These are phyloP conservation scores for Heliconius ismenius DNA, from an alignment of 2,888 invertebrate species.

Conservation along the genomic window DNA sequence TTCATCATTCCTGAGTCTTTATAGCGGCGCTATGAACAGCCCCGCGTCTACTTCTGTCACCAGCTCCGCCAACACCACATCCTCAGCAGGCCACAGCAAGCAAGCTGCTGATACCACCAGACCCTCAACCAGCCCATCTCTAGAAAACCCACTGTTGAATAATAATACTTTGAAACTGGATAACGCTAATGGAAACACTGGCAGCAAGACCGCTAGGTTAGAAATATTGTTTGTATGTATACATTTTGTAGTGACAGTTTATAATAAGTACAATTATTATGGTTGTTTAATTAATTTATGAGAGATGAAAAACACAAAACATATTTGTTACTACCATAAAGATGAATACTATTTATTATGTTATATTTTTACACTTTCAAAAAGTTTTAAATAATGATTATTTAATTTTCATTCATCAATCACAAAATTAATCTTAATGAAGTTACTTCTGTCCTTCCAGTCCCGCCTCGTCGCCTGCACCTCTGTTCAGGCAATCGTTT, in stretches of 20 bases:
- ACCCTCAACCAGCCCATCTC: conserved; percentile 66
- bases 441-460: conserved; percentile 57
- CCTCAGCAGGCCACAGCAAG: conserved; percentile 64
- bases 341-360: not conserved
- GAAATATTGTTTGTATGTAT: conserved; percentile 15
- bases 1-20: conserved; percentile 78
- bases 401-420: not conserved
- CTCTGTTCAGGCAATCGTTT: conserved; percentile 87
- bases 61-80: conserved; percentile 52
- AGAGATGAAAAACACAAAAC: no score
- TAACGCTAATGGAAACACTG: conserved; percentile 75
- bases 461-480: conserved; percentile 84
- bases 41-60: conserved; percentile 65
- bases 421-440: not conserved
- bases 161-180: conserved; percentile 75
- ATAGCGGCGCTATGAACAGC: conserved; percentile 77
- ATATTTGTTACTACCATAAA: not conserved
- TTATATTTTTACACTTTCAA: not conserved
- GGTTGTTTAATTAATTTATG: no score
- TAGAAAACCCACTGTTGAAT: conserved; percentile 69
- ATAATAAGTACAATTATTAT: no score
- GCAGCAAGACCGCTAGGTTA: conserved; percentile 77
- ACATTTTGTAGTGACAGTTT: not conserved
- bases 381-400: not conserved
- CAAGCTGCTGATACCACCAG: conserved; percentile 66